Conservation (phyloP, 1,140 invertebrate genomes). For the Macrosteles quadrilineatus region DNA sequence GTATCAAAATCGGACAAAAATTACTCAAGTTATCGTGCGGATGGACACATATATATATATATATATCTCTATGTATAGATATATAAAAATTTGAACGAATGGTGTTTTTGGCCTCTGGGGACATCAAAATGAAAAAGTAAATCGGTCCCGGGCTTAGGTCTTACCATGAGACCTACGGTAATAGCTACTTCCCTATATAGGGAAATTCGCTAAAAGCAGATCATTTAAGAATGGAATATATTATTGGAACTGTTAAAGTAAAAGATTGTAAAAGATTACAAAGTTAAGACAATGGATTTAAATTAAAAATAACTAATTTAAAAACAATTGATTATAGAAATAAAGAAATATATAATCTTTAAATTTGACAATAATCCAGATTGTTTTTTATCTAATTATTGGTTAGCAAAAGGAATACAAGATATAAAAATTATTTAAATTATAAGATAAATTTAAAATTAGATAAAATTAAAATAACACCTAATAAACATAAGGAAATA, state of each 20-base stretch:
- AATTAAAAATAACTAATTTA: constrained; percentile 12
- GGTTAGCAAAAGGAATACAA: constrained; percentile 25
- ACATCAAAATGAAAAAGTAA: too few species aligned
- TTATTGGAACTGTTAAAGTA: constrained; percentile 24
- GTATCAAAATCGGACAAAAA: too few species aligned
- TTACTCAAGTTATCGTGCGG: too few species aligned
- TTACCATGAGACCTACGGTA: too few species aligned
- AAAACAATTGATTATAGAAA: constrained; percentile 17
- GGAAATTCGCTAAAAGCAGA: not conserved
- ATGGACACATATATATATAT: too few species aligned
- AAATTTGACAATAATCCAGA: constrained; percentile 21
- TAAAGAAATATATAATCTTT: constrained; percentile 6
- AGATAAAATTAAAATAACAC: constrained; percentile 17
- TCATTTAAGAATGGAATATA: constrained; percentile 12
- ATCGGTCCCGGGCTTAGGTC: too few species aligned
- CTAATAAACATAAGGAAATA: constrained; percentile 27
- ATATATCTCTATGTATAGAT: too few species aligned
- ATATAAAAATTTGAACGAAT: too few species aligned
- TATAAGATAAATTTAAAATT: constrained; percentile 25
- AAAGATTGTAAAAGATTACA: constrained; percentile 15
- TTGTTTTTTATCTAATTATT: constrained; percentile 24
- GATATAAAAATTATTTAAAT: constrained; percentile 14
- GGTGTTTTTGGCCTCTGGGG: too few species aligned
- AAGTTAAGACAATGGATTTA: not conserved
- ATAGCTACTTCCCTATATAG: not conserved